A percentile compares a stretch with the other conserved stretches of the same genome.
These are phyloP conservation scores for Hemitrygon akajei DNA, from an alignment of 2,797 vertebrate species.

Conservation along the genomic window DNA sequence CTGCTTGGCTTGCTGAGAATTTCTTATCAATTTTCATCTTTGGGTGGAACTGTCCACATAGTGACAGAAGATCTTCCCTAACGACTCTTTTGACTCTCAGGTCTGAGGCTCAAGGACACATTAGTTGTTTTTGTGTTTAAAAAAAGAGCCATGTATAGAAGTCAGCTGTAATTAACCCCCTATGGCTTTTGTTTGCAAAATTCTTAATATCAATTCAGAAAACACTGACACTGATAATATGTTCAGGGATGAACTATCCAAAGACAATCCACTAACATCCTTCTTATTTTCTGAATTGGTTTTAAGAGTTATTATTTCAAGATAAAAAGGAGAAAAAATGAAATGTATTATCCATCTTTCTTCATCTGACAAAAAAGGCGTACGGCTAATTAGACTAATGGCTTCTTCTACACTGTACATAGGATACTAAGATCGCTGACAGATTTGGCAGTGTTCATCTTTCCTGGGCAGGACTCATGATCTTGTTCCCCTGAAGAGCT, in stretches of 20 bases:
- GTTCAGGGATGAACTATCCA: not conserved
- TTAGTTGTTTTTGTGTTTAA: constrained; percentile 13
- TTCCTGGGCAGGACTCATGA: not conserved
- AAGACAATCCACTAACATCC: not conserved
- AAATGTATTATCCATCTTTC: not conserved
- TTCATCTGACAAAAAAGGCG: not conserved
- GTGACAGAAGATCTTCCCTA: too few species aligned
- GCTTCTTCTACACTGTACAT: too few species aligned
- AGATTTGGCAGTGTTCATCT: not conserved
- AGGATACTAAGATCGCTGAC: not conserved
- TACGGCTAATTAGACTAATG: not conserved
- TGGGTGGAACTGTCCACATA: too few species aligned
- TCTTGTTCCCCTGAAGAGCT: not conserved
- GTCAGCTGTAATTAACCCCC: not conserved
- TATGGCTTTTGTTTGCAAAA: constrained; percentile 30
- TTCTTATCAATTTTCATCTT: too few species aligned
- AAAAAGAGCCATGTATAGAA: not conserved
- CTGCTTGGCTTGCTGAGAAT: too few species aligned
- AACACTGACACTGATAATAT: constrained; percentile 26
- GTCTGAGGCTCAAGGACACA: not conserved
- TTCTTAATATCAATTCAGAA: constrained; percentile 25
- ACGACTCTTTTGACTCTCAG: not conserved
- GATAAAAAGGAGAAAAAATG: too few species aligned
- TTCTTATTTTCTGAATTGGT: constrained; percentile 17
- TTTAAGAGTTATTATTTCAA: not conserved